A percentile compares a stretch with the other conserved stretches of the same genome.
These are phyloP conservation scores for Propithecus deckenii DNA, from an alignment of 2,797 vertebrate species.

Conservation along the genomic window DNA sequence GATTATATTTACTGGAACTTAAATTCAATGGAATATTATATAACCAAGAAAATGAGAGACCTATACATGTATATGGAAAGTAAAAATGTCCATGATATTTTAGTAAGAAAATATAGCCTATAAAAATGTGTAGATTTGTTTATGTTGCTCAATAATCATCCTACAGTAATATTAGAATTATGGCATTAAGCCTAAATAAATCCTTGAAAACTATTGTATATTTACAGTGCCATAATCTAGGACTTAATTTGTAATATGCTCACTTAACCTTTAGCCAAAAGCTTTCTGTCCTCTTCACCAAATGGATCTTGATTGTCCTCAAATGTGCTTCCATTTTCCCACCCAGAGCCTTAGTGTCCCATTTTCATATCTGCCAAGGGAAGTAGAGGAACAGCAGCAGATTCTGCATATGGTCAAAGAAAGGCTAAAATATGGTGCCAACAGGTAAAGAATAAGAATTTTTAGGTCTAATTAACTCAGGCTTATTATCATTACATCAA, in stretches of 20 bases:
- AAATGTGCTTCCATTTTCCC: neutral
- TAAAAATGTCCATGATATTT: neutral
- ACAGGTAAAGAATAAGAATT: neutral
- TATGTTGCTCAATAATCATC: neutral
- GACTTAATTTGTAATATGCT: neutral
- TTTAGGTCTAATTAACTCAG: neutral
- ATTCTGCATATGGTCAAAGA: neutral
- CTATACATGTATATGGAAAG: neutral
- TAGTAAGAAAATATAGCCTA: neutral
- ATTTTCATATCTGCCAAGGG: neutral
- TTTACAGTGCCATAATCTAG: neutral
- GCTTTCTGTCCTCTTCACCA: neutral
- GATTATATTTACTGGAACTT: neutral
- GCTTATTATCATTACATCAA: neutral
- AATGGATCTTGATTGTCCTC: neutral
- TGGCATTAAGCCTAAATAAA: neutral
- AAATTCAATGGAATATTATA: neutral
- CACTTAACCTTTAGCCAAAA: neutral
- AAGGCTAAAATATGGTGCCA: neutral
- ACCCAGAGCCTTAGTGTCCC: neutral
- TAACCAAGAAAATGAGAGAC: neutral
- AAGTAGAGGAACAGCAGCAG: neutral
- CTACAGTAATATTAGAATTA: neutral
- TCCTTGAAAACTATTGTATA: neutral
- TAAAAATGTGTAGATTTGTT: neutral